phyloP scores from a whole-genome alignment of 2,113 vertebrate genomes.

The Chelonoidis abingdonii region DNA sequence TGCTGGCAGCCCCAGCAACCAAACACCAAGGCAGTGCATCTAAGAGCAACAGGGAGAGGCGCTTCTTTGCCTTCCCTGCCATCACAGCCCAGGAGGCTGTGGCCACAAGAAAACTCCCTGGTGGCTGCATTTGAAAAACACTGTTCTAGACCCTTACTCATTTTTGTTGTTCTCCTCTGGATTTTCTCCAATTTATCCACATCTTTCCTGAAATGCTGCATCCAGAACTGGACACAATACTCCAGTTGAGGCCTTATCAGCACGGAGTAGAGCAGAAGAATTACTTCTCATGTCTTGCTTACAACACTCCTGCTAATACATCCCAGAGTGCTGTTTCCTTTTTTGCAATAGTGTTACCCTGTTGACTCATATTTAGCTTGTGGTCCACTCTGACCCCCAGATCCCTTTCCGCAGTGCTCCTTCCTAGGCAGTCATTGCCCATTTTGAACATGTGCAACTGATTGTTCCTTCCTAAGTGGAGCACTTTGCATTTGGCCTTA shows the following conservation, averaged over 20 bases:
- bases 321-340: not conserved
- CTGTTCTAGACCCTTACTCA: not conserved
- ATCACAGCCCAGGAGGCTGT: too few relatives aligned
- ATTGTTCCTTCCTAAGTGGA: not conserved
- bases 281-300: not conserved
- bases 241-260: not conserved
- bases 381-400: too few relatives aligned
- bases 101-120: too few relatives aligned
- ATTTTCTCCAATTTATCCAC: not conserved
- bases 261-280: not conserved
- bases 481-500: not conserved
- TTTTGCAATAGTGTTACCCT: not conserved
- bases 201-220: not conserved
- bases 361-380: not conserved
- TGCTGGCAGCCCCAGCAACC: too few relatives aligned
- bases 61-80: too few relatives aligned
- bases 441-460: not conserved
- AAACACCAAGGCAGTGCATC: too few relatives aligned
- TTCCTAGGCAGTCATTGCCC: not conserved
- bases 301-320: not conserved
- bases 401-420: not conserved
- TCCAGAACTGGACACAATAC: not conserved
- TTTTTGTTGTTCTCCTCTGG: not conserved
- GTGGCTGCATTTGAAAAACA: too few relatives aligned
- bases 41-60: too few relatives aligned